A percentile compares a stretch with the other conserved stretches of the same genome.
phyloP scores from a whole-genome alignment of 2,888 invertebrate species.

The Osmoderma eremita region DNA sequence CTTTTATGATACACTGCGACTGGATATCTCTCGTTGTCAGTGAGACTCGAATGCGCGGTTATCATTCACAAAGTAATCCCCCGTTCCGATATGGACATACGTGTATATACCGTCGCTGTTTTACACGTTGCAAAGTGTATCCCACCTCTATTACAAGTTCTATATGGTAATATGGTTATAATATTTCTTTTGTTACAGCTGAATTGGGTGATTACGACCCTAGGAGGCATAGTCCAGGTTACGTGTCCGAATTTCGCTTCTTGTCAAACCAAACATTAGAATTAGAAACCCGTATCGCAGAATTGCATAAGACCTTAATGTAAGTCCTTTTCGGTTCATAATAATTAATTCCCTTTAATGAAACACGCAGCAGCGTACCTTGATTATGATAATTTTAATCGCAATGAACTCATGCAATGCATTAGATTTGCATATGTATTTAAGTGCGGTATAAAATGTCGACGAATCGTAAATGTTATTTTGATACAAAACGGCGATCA shows the following conservation, averaged over 20 bases:
- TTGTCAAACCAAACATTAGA: conserved; percentile 92
- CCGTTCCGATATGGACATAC: too few relatives aligned
- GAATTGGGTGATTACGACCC: conserved; percentile 96
- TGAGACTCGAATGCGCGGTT: too few relatives aligned
- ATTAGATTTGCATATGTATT: conserved; percentile 10
- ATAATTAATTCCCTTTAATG: background rate
- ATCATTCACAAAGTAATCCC: too few relatives aligned
- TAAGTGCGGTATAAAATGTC: background rate
- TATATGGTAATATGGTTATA: background rate
- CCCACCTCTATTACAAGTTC: background rate
- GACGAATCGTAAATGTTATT: conserved; percentile 9
- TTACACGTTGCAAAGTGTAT: too few relatives aligned
- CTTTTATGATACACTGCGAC: too few relatives aligned
- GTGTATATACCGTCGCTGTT: too few relatives aligned
- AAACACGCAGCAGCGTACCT: too few relatives aligned
- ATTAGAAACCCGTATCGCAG: conserved; percentile 86
- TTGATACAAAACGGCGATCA: conserved; percentile 13
- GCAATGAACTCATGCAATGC: background rate
- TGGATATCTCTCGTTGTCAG: too few relatives aligned
- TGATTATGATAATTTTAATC: background rate
- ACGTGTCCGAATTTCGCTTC: conserved; percentile 94
- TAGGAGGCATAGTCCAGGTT: conserved; percentile 86
- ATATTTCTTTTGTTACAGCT: conserved; percentile 69
- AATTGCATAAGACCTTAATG: conserved; percentile 89
- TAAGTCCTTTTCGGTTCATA: conserved; percentile 66